Evolutionary conservation across 2,888 invertebrate species (phyloP).

Genomic region (Drosophila cognata): DNA sequence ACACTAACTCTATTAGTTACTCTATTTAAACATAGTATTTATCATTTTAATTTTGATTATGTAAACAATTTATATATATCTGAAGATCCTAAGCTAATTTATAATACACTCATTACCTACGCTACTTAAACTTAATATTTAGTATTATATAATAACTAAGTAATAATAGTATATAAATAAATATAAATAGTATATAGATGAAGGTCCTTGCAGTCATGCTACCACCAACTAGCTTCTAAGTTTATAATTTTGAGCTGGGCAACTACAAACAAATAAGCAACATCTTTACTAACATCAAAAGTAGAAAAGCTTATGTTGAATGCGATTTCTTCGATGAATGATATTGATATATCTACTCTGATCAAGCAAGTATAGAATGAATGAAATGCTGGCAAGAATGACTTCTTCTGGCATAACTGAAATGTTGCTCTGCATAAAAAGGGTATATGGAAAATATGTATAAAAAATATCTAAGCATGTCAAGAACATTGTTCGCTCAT

Average conservation of each 20-base stretch:
- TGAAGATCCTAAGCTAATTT: too few relatives aligned
- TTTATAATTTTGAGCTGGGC: too few relatives aligned
- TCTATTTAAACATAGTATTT: too few relatives aligned
- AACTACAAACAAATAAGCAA: too few relatives aligned
- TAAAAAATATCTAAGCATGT: constrained; percentile 69
- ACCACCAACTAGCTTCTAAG: too few relatives aligned
- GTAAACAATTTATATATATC: too few relatives aligned
- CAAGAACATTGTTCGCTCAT: constrained; percentile 79
- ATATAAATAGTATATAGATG: neutral
- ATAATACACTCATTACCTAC: too few relatives aligned
- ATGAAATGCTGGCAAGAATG: neutral
- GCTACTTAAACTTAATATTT: too few relatives aligned
- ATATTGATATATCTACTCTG: neutral
- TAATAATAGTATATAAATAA: too few relatives aligned
- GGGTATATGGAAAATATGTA: constrained; percentile 19
- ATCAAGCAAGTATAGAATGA: neutral
- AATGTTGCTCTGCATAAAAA: neutral
- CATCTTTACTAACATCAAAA: neutral
- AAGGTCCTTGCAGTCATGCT: neutral
- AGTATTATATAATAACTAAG: too few relatives aligned
- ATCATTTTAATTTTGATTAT: too few relatives aligned
- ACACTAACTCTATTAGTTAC: too few relatives aligned
- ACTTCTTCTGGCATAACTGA: neutral
- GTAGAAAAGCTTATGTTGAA: neutral
- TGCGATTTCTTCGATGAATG: neutral